Evolutionary conservation across 2,113 vertebrate genomes (phyloP).

Genomic region (Cynopterus brachyotis): DNA sequence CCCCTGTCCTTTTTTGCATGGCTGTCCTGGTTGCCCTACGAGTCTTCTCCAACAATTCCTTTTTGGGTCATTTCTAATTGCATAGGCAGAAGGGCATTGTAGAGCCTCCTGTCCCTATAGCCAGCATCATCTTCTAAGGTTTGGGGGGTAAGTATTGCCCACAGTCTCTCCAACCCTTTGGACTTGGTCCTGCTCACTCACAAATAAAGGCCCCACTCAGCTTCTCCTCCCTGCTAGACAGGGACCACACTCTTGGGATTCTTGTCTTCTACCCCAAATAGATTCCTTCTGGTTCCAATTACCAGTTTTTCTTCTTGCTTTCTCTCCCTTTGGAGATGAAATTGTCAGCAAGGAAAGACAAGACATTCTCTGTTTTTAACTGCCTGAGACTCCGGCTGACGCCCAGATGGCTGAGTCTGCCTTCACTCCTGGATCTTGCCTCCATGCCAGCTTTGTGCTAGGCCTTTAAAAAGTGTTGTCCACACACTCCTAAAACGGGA

Average conservation of each 20-base stretch:
- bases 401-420: constrained; percentile 49
- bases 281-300: not conserved
- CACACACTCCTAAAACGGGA: not conserved
- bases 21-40: not conserved
- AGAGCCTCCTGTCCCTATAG: not conserved
- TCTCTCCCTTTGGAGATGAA: constrained; percentile 42
- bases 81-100: not conserved
- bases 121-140: not conserved
- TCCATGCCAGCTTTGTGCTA: constrained; percentile 5
- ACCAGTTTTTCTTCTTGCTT: constrained; percentile 31
- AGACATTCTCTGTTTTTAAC: constrained; percentile 48
- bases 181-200: not conserved
- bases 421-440: constrained; percentile 16
- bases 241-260: not conserved
- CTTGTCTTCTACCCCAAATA: not conserved
- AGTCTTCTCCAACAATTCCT: not conserved
- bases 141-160: not conserved
- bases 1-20: not conserved
- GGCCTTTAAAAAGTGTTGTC: not conserved
- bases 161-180: not conserved
- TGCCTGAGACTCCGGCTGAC: not conserved
- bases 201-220: not conserved
- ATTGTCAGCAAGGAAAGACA: constrained; percentile 47
- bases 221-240: not conserved
- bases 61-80: not conserved